Conservation (phyloP, 2,888 invertebrate species). For the Automeris io region DNA sequence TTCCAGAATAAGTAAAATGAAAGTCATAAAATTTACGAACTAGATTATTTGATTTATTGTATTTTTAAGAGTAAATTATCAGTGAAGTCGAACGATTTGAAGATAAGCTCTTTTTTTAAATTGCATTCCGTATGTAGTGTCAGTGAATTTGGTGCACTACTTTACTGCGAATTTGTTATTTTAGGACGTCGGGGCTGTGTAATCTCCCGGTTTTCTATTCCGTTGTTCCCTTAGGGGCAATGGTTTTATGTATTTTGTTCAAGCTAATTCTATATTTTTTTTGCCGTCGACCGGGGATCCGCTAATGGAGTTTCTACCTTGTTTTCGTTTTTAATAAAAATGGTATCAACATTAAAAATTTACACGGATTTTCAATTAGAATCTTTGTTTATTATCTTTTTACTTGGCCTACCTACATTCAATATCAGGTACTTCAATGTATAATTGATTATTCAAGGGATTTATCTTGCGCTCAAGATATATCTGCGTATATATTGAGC, state of each 20-base stretch:
- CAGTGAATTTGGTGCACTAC: constrained; percentile 15
- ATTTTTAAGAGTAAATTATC: too few species aligned
- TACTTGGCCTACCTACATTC: too few species aligned
- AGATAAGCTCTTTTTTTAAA: constrained; percentile 1
- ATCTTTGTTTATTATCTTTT: too few species aligned
- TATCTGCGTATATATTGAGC: too few species aligned
- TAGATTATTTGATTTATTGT: too few species aligned
- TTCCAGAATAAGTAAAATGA: too few species aligned
- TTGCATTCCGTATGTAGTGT: constrained; percentile 9
- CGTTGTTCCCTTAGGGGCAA: constrained; percentile 12
- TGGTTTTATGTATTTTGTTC: constrained; percentile 15
- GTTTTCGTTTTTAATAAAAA: constrained; percentile 6
- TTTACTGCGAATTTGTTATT: constrained; percentile 17
- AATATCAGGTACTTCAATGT: too few species aligned
- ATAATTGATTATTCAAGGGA: too few species aligned
- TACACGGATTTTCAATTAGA: constrained; percentile 14
- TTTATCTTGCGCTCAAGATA: too few species aligned
- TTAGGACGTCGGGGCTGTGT: constrained; percentile 8
- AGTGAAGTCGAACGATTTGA: neutral
- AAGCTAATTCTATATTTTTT: constrained; percentile 10
- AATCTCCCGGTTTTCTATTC: constrained; percentile 5
- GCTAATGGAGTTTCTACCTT: constrained; percentile 15
- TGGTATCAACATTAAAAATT: neutral
- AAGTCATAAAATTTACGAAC: too few species aligned
- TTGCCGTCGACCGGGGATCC: constrained; percentile 4